Conservation (phyloP, 1,140 invertebrate species). For the Anoplolepis gracilipes region DNA sequence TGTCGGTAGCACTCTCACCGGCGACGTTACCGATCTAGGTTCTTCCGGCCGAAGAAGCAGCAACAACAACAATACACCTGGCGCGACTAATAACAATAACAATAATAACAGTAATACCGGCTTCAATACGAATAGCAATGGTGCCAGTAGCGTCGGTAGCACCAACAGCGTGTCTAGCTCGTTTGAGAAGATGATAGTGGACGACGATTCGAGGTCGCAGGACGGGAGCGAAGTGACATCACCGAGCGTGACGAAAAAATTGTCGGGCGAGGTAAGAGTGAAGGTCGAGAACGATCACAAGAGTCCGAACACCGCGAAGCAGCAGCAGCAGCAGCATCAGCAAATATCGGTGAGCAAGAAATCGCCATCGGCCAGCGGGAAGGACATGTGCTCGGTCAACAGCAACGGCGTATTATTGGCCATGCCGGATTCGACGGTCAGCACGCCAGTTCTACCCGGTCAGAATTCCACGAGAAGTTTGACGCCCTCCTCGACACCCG, state of each 20-base stretch:
- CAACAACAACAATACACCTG: conserved; percentile 92
- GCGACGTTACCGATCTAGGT: conserved; percentile 90
- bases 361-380: conserved; percentile 78
- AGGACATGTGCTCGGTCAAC: conserved; percentile 83
- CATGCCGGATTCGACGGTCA: conserved; percentile 84
- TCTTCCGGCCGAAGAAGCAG: conserved; percentile 87
- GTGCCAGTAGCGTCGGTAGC: conserved; percentile 90
- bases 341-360: conserved; percentile 83
- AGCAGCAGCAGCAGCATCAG: conserved; percentile 79
- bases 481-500: conserved; percentile 89
- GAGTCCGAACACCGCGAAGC: conserved; percentile 87
- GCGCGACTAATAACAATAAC: conserved; percentile 90
- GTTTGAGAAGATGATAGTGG: conserved; percentile 90
- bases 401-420: conserved; percentile 83
- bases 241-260: conserved; percentile 86
- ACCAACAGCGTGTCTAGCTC: conserved; percentile 88
- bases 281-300: conserved; percentile 89
- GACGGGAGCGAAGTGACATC: conserved; percentile 87
- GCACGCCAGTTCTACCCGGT: conserved; percentile 80
- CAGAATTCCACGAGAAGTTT: conserved; percentile 87
- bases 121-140: conserved; percentile 90
- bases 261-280: conserved; percentile 81
- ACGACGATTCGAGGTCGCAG: conserved; percentile 91
- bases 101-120: conserved; percentile 88
- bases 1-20: conserved; percentile 88